These are phyloP conservation scores for Seira sanloemensis DNA, from an alignment of 2,888 invertebrate species.

Conservation along the genomic window DNA sequence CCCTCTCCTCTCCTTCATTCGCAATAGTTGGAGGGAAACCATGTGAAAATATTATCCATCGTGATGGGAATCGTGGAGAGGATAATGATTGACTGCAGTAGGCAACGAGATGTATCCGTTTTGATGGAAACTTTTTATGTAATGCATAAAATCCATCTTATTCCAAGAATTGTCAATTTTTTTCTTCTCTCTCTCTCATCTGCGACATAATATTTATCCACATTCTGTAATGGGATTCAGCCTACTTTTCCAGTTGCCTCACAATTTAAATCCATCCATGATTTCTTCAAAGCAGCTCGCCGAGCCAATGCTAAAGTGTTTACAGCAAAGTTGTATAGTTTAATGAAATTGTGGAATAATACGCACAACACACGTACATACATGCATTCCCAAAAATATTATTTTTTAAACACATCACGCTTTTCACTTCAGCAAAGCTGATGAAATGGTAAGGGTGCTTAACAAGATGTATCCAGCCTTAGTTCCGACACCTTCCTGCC, in stretches of 20 bases:
- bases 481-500: constrained; percentile 41
- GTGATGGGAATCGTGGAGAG: constrained; percentile 40
- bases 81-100: constrained; percentile 49
- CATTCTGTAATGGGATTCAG: not conserved
- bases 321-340: too few species aligned
- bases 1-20: not conserved
- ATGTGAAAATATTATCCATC: constrained; percentile 60
- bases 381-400: too few species aligned
- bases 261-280: too few species aligned
- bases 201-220: not conserved
- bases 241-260: too few species aligned
- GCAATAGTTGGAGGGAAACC: constrained; percentile 52
- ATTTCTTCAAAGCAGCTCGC: too few species aligned
- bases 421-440: not conserved
- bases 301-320: too few species aligned
- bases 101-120: constrained; percentile 16
- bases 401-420: too few species aligned
- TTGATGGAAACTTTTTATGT: not conserved
- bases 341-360: too few species aligned
- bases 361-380: too few species aligned
- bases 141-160: not conserved
- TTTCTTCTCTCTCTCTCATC: too few species aligned
- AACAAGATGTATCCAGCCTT: constrained; percentile 36
- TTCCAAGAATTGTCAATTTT: not conserved
- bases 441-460: not conserved